Conservation (phyloP, 2,797 vertebrate genomes). For the Cheirogaleus major region DNA sequence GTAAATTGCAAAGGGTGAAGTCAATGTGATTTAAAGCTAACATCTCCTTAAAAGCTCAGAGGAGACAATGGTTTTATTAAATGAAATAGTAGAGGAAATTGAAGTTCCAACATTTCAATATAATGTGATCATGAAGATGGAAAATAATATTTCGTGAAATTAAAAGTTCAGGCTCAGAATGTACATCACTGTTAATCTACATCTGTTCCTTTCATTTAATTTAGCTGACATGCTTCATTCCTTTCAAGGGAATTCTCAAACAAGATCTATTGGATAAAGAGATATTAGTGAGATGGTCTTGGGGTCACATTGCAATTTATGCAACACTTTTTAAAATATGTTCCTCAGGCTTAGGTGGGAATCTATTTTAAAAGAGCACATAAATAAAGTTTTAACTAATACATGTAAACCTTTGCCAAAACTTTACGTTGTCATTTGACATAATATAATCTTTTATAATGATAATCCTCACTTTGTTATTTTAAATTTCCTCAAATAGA, state of each 20-base stretch:
- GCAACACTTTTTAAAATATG: slow-evolving; percentile 48
- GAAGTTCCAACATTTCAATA: slow-evolving; percentile 79
- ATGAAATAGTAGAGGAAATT: slow-evolving; percentile 83
- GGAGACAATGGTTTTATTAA: slow-evolving; percentile 85
- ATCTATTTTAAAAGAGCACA: slow-evolving; percentile 44
- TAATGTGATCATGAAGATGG: slow-evolving; percentile 80
- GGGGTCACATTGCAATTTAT: slow-evolving; percentile 65
- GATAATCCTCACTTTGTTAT: not conserved
- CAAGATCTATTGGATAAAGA: slow-evolving; percentile 70
- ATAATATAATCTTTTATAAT: slow-evolving; percentile 27
- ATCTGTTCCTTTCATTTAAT: slow-evolving; percentile 80
- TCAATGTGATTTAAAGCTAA: slow-evolving; percentile 87
- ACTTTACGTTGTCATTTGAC: not conserved
- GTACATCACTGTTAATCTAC: slow-evolving; percentile 79
- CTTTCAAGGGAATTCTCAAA: slow-evolving; percentile 76
- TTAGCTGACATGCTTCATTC: slow-evolving; percentile 72
- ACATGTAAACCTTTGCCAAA: not conserved
- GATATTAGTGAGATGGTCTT: slow-evolving; percentile 67
- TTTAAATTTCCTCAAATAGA: slow-evolving; percentile 44
- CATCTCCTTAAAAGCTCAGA: slow-evolving; percentile 84
- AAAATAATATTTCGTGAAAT: slow-evolving; percentile 87
- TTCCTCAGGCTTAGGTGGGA: slow-evolving; percentile 68
- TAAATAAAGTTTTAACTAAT: slow-evolving; percentile 11
- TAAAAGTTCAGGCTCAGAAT: slow-evolving; percentile 82
- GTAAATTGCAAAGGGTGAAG: slow-evolving; percentile 85